Evolutionary conservation across 2,113 vertebrate genomes (phyloP), one percentile per base, ranked within the genome.

Genomic region (Perccottus glenii): DNA sequence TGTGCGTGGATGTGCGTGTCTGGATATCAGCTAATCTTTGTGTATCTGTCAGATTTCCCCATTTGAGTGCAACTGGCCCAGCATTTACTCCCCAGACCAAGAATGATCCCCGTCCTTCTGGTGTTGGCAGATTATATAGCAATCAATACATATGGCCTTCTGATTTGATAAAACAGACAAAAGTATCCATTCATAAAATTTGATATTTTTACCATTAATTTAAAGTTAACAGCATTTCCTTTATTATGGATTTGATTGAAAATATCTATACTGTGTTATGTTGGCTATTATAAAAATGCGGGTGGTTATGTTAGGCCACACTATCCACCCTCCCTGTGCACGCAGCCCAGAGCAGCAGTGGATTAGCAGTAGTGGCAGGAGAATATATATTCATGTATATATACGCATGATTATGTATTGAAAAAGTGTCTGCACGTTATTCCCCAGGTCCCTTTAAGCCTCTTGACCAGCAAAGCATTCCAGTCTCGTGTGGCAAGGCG

Each of bases 321-420:
- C 89, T 90, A 89, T 84, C 90, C 82, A 82, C 82, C 80, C 82
- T 76, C 67, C 83, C 82, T 81, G 82, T 85, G 87, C 82, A 88
- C 90, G 86, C 86, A 84, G 89, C 92, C 90, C 87, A 89, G 87
- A 92, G 88, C 91, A 90, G 85, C 91, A 92, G 90, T 91, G 92
- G 93, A 94, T 95, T 95, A 93, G 93, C 92, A 93, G 92, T 90
- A 93, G 88, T 91, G 76, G 90, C 89, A 85, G 88, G 88, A 87
- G 91, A 93, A 92, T 94, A 92, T 94, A 94, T 94, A 94, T 93
- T 92, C 92, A 94, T 95, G 94, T 94, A 94, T 94, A 94, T 94
- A 94, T 92, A 94, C 91, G 91, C 92, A 91, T 93, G 94, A 95
- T 96, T 95, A 95, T 95, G 93, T 95, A 96, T 95, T 89, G 94